Percentiles rank a stretch among this genome's conserved stretches.
Evolutionary conservation across 2,888 invertebrate genomes (phyloP).

Genomic region (Pseudococcus jackbeardsleyi): DNA sequence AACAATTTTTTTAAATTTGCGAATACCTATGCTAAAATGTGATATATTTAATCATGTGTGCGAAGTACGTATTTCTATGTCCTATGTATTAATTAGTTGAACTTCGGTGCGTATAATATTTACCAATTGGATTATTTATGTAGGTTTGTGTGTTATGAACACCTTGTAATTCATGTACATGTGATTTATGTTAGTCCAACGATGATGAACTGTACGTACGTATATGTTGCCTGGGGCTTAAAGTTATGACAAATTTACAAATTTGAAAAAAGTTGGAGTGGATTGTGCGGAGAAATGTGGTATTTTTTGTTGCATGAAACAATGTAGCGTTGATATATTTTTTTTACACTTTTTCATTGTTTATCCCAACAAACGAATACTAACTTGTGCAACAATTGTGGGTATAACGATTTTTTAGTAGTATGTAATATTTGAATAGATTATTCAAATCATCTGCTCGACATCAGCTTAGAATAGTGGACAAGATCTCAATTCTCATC

Average conservation of each 20-base stretch:
- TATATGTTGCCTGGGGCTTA: background rate
- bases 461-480: background rate
- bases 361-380: background rate
- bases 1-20: background rate
- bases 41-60: constrained; percentile 33
- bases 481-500: background rate
- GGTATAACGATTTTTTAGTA: no score
- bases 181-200: background rate
- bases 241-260: background rate
- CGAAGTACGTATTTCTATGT: background rate
- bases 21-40: constrained; percentile 40
- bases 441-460: background rate
- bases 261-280: background rate
- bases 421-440: background rate
- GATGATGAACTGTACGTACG: background rate
- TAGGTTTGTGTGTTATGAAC: constrained; percentile 1
- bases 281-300: background rate
- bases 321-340: background rate
- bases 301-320: background rate
- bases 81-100: background rate
- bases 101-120: background rate
- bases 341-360: background rate
- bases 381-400: no score
- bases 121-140: background rate
- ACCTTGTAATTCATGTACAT: background rate